Conservation (phyloP, 2,888 invertebrate genomes). For the Gymnosoma rotundatum region DNA sequence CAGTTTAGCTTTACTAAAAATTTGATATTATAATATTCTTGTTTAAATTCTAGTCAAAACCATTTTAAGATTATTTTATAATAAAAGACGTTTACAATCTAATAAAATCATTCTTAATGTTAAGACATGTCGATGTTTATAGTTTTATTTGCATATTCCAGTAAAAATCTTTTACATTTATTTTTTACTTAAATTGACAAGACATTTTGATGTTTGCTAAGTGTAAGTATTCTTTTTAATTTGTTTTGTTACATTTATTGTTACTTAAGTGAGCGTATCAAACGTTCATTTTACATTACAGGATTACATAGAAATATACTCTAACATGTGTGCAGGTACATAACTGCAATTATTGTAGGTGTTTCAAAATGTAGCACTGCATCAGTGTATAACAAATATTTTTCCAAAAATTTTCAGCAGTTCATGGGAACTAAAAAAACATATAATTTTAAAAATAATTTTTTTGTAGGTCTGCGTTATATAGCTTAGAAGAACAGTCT, state of each 20-base stretch:
- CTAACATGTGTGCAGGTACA: neutral
- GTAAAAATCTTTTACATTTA: neutral
- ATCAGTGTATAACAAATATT: neutral
- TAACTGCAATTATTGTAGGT: constrained; percentile 37
- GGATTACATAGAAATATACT: neutral
- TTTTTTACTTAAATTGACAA: constrained; percentile 47
- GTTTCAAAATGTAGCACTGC: constrained; percentile 8
- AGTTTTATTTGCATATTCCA: neutral
- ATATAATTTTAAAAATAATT: too few relatives aligned
- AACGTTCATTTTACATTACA: constrained; percentile 19
- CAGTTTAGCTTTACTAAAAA: too few relatives aligned
- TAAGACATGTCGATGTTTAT: too few relatives aligned
- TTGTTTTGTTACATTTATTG: constrained; percentile 46
- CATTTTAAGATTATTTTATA: too few relatives aligned
- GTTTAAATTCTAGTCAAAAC: too few relatives aligned
- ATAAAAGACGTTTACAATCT: too few relatives aligned
- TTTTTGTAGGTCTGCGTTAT: too few relatives aligned
- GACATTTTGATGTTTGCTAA: constrained; percentile 51
- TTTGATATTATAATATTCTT: too few relatives aligned
- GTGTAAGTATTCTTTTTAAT: constrained; percentile 28
- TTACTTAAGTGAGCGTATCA: constrained; percentile 49
- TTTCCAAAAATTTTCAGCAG: constrained; percentile 1
- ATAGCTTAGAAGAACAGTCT: too few relatives aligned
- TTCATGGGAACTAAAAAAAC: neutral
- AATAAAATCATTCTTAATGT: too few relatives aligned